Evolutionary conservation across 2,888 invertebrate genomes (phyloP), one percentile per base, ranked within the genome.

Genomic region (Aspidiotus destructor): DNA sequence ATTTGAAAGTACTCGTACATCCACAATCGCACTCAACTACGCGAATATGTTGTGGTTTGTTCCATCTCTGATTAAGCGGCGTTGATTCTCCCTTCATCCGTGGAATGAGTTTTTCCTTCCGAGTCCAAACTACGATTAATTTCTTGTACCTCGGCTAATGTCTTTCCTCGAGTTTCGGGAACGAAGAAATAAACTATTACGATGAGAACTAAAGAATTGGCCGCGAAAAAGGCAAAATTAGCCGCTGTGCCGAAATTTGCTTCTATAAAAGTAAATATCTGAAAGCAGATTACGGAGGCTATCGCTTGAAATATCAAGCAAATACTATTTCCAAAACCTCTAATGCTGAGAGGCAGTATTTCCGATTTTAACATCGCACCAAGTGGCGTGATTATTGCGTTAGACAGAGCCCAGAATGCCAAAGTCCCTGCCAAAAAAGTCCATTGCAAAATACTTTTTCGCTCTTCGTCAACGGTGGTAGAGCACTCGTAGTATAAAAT

Each of bases 91-190:
- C 28, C 28, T 28, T 28, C 28, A 28, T 28, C 28, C 28, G 1
- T 28, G 28, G 28, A 28, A 28, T 28, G 28, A 3, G 28, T 28
- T 28, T 28, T 28, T 1, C 28, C 28, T 28, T 28, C 28, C 28
- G 28, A 28, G 28, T 28, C 28, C 2, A 28, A 5, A 48, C 2
- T 2, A 13, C 48, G 48, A 6, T 48, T 48, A 48, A n/a, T n/a
- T 48, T 48, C n/a, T 58, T 65, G 64, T 15, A 65, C 42, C 16
- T 67, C 67, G 13, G 60, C 48, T 1, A 67, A 42, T 28, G 40
- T 41, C 7, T 13, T 58, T 13, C 67, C 67, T 10, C 67, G 42
- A 42, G n/a, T 48, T 52, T 67, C 67, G 9, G 60, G 67, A 3
- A 67, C 28, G 1, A 48, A 40, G 9, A 67, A 60, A 40, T 58